phyloP scores from a whole-genome alignment of 2,888 invertebrate species.

The Trissolcus brochymenae region DNA sequence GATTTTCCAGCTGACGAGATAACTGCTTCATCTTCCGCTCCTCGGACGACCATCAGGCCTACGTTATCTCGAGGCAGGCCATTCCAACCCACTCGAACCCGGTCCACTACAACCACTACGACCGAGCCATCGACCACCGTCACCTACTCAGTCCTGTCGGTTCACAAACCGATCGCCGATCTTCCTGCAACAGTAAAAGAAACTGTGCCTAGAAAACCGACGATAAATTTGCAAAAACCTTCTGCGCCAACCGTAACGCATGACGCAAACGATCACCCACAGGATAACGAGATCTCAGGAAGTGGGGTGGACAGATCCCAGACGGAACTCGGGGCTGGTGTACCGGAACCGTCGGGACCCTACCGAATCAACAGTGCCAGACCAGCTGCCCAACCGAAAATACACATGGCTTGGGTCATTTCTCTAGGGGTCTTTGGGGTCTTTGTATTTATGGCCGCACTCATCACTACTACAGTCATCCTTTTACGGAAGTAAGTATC shows the following conservation, averaged over 20 bases:
- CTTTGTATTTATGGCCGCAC: slow-evolving; percentile 91
- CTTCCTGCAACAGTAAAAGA: slow-evolving; percentile 71
- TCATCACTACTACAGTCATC: slow-evolving; percentile 92
- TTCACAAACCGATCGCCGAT: slow-evolving; percentile 62
- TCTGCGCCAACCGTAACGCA: slow-evolving; percentile 59
- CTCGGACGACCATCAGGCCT: slow-evolving; percentile 65
- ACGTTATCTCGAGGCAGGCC: slow-evolving; percentile 74
- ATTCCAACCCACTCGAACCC: slow-evolving; percentile 67
- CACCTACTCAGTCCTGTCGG: slow-evolving; percentile 32
- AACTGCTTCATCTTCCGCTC: slow-evolving; percentile 67
- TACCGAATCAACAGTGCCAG: slow-evolving; percentile 77
- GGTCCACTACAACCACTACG: slow-evolving; percentile 66
- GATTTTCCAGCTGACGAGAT: slow-evolving; percentile 76
- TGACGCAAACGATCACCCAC: slow-evolving; percentile 81
- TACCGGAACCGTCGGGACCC: slow-evolving; percentile 78
- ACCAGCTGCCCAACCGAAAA: slow-evolving; percentile 78
- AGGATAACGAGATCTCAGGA: slow-evolving; percentile 86
- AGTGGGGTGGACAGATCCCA: slow-evolving; percentile 74
- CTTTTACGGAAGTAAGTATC: slow-evolving; percentile 87
- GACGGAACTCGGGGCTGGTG: slow-evolving; percentile 69
- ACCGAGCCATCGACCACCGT: slow-evolving; percentile 60
- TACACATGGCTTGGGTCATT: slow-evolving; percentile 91
- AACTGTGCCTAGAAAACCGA: slow-evolving; percentile 68
- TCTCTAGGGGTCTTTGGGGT: slow-evolving; percentile 94
- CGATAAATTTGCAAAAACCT: slow-evolving; percentile 68